Conservation (phyloP, 2,797 vertebrate species). For the Zalophus californianus region DNA sequence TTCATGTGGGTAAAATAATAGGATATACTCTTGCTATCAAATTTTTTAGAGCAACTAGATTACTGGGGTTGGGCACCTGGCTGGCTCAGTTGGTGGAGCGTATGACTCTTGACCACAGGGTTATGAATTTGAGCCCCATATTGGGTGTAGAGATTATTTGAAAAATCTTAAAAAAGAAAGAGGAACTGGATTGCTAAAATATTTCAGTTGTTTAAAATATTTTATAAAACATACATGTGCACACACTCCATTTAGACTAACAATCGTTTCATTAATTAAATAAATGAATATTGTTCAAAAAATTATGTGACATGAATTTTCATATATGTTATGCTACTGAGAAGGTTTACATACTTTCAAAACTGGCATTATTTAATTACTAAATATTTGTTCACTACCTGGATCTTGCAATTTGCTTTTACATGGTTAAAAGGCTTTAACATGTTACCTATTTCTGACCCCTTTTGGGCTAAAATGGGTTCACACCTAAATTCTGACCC, state of each 20-base stretch:
- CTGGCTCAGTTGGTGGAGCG: background rate
- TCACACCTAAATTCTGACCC: background rate
- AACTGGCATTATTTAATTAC: background rate
- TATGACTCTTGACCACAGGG: background rate
- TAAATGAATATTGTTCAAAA: background rate
- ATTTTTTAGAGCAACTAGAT: background rate
- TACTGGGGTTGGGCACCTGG: too few relatives aligned
- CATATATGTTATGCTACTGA: background rate
- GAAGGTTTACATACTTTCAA: background rate
- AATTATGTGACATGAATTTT: background rate
- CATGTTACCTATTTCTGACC: background rate
- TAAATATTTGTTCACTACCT: background rate
- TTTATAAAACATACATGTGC: background rate
- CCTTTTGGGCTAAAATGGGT: background rate
- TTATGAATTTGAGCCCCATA: background rate
- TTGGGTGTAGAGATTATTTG: background rate
- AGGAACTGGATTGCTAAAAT: background rate
- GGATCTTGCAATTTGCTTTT: background rate
- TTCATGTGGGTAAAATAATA: background rate
- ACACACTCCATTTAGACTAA: background rate
- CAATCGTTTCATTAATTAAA: background rate
- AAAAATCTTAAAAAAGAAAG: background rate
- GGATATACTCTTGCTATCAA: background rate
- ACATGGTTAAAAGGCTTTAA: background rate
- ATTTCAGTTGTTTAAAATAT: conserved; percentile 19